A percentile compares a stretch with the other conserved stretches of the same genome.
Evolutionary conservation across 2,113 vertebrate genomes (phyloP).

Genomic region (Hyperopisus bebe): DNA sequence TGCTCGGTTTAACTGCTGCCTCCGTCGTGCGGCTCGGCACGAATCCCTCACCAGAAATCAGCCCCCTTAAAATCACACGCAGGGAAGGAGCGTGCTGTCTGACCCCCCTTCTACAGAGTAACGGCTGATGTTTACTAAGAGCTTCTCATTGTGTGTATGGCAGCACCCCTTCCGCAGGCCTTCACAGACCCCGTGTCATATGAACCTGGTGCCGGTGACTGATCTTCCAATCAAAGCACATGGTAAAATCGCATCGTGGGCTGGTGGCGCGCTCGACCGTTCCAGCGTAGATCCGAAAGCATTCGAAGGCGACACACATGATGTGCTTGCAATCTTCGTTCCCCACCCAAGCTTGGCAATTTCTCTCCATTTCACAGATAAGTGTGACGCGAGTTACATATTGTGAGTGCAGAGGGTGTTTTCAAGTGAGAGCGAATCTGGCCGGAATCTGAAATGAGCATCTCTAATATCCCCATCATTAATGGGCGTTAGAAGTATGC

Average conservation of each 20-base stretch:
- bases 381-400: not conserved
- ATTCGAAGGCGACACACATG: not conserved
- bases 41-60: not conserved
- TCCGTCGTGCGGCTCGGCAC: not conserved
- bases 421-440: not conserved
- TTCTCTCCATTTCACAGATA: not conserved
- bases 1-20: not conserved
- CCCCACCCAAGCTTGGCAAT: not conserved
- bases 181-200: not conserved
- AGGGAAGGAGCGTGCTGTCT: not conserved
- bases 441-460: not conserved
- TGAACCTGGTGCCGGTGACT: not conserved
- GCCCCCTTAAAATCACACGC: not conserved
- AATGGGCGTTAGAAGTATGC: not conserved
- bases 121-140: not conserved
- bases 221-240: not conserved
- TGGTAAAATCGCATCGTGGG: not conserved
- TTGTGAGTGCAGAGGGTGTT: not conserved
- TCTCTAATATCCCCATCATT: constrained; percentile 6
- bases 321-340: not conserved
- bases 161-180: not conserved
- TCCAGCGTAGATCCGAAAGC: not conserved
- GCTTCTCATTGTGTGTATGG: not conserved
- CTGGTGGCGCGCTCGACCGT: not conserved
- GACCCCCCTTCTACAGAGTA: not conserved